Conservation (phyloP, 2,797 vertebrate species). For the Catamblyrhynchus diadema region DNA sequence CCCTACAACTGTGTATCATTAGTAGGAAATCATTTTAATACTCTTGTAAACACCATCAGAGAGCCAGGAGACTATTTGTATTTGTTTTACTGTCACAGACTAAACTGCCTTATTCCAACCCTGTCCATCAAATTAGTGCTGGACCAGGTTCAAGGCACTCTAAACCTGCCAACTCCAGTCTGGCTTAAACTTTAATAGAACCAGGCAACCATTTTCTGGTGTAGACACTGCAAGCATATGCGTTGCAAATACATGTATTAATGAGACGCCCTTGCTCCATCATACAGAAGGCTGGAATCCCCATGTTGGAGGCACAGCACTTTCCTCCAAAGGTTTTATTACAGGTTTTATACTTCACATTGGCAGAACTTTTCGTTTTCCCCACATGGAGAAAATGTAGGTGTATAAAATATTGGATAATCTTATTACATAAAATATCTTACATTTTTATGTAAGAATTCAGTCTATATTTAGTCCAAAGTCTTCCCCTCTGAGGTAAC, state of each 20-base stretch:
- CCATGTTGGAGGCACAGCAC: neutral
- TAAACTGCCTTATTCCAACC: slow-evolving; percentile 55
- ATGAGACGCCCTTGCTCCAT: slow-evolving; percentile 1
- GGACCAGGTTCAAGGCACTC: slow-evolving; percentile 53
- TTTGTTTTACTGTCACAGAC: slow-evolving; percentile 64
- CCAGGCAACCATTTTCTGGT: slow-evolving; percentile 36
- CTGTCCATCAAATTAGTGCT: slow-evolving; percentile 70
- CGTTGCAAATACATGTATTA: slow-evolving; percentile 22
- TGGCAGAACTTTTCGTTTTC: neutral
- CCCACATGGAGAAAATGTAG: neutral
- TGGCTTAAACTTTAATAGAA: slow-evolving; percentile 57
- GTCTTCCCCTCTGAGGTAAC: neutral
- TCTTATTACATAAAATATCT: neutral
- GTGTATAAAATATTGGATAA: slow-evolving; percentile 12
- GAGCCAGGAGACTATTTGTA: slow-evolving; percentile 49
- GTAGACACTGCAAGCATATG: slow-evolving; percentile 19
- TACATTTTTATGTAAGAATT: slow-evolving; percentile 4
- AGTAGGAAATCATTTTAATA: slow-evolving; percentile 63
- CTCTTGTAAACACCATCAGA: slow-evolving; percentile 59
- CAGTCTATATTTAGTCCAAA: neutral
- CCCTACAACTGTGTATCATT: slow-evolving; percentile 44
- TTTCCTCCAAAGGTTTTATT: neutral
- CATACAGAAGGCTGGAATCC: neutral
- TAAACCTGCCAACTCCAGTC: slow-evolving; percentile 54
- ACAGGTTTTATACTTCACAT: neutral